phyloP scores from a whole-genome alignment of 1,140 invertebrate species.

The Cotesia chilonis region DNA sequence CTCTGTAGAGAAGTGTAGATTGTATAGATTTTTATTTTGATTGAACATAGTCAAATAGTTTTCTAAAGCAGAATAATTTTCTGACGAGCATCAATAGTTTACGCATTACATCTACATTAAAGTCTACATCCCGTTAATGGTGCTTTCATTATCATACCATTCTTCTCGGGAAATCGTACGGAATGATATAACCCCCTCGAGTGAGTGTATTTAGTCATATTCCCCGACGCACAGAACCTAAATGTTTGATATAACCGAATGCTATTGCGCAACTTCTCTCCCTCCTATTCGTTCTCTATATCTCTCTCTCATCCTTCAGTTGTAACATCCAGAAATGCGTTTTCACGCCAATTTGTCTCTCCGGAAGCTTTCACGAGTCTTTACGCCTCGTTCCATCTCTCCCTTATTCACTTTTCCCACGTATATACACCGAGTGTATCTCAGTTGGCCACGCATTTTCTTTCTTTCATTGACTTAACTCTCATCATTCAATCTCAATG shows the following conservation, averaged over 20 bases:
- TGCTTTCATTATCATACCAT: conserved; percentile 42
- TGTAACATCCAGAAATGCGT: conserved; percentile 55
- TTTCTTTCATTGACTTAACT: background rate
- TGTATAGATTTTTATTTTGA: too few species aligned
- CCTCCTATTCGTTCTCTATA: conserved; percentile 20
- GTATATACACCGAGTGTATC: conserved; percentile 14
- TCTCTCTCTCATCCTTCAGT: conserved; percentile 40
- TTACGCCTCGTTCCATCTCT: conserved; percentile 43
- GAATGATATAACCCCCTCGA: conserved; percentile 41
- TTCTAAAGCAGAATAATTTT: background rate
- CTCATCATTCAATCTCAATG: background rate
- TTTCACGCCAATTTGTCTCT: conserved; percentile 55
- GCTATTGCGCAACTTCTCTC: conserved; percentile 17
- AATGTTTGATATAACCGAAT: conserved; percentile 42
- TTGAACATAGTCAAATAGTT: too few species aligned
- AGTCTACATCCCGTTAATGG: conserved; percentile 28
- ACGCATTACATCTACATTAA: conserved; percentile 28
- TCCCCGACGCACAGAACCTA: conserved; percentile 28
- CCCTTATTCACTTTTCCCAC: conserved; percentile 7
- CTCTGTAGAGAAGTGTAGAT: too few species aligned
- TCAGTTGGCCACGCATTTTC: conserved; percentile 1
- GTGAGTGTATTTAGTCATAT: conserved; percentile 42
- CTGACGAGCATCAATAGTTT: background rate
- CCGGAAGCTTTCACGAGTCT: conserved; percentile 62
- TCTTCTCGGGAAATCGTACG: conserved; percentile 39